Evolutionary conservation across 2,113 vertebrate species (phyloP).

Genomic region (Plestiodon gilberti): DNA sequence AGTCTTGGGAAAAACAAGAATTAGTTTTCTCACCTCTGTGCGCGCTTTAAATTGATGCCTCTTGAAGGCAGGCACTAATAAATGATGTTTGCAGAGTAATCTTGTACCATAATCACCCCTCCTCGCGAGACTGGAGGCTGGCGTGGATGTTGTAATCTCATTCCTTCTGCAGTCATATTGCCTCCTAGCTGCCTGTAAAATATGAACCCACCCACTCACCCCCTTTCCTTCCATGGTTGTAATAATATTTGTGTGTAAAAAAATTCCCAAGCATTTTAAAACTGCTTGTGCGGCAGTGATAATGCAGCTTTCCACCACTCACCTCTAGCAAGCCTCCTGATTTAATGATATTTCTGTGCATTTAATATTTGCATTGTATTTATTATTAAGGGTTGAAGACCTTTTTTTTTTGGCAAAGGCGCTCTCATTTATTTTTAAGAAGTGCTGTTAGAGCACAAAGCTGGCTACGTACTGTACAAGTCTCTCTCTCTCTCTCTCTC

Average conservation of each 20-base stretch:
- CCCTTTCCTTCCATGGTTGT: not conserved
- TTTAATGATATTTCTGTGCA: not conserved
- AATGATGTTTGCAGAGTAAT: not conserved
- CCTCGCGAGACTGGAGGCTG: not conserved
- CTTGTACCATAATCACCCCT: accelerated
- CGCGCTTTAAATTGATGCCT: not conserved
- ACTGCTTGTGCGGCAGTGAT: not conserved
- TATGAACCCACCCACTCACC: not conserved
- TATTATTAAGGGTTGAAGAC: not conserved
- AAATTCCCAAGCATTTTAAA: not conserved
- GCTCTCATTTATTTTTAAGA: not conserved
- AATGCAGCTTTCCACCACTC: not conserved
- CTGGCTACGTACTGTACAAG: constrained; percentile 2
- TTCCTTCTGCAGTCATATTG: not conserved
- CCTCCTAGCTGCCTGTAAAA: constrained; percentile 18
- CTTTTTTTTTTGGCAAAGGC: accelerated
- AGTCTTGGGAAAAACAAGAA: constrained; percentile 3
- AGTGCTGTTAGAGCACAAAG: not conserved
- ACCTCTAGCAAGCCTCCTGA: not conserved
- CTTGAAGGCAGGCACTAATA: not conserved
- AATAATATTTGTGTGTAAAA: not conserved
- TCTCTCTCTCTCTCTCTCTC: no score
- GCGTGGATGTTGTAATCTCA: not conserved
- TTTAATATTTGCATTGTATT: constrained; percentile 4
- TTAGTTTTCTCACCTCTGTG: accelerated